Evolutionary conservation across 2,797 vertebrate genomes (phyloP), one percentile per base, ranked within the genome.

Genomic region (Lagodon rhomboides): DNA sequence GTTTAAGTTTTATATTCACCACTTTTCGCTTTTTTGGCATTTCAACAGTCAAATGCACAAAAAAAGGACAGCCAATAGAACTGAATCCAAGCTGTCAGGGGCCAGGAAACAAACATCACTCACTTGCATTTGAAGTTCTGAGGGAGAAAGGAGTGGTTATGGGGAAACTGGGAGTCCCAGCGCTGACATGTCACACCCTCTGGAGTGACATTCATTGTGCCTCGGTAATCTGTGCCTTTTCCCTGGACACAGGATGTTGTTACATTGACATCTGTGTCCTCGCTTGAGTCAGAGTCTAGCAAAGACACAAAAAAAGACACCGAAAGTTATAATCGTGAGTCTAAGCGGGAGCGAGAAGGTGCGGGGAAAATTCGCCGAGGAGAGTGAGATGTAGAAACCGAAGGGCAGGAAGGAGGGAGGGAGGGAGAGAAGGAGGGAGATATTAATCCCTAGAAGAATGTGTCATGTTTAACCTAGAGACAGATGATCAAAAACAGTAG

Each of bases 61-160:
- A 76, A 53, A 79, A 68, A 22, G 27, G 47, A 61, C 18, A 43
- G 30, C 49, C 43, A 46, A 68, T 10, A 12, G 38, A 23, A 80
- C 0, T 30, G 5, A 72, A 56, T 30, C 71, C 60, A 47, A 50
- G 58, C 68, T 56, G 59, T 56, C 47, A 20, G 66, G 34, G 51
- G 6, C n/a, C 43, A 30, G 7, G 18, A 75, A 56, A 23, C 62
- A 59, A 46, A 23, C 27, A 68, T 83, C 81, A 97, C 98, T 98
- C 92, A 99, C 98, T 98, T 99, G 98, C 98, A 99, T 89, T 97
- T 98, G 94, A 98, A 99, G 95, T 97, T 97, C 83, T 97, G 95
- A 0, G 96, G 96, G 53, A 96, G 97, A 89, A 97, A 96, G 44
- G 97, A 96, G 87, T 99, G 98, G 76, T 96, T 95, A 82, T 99